A percentile compares a stretch with the other conserved stretches of the same genome.
Evolutionary conservation across 2,888 invertebrate species (phyloP).

Genomic region (Nipponacmea schrenckii): DNA sequence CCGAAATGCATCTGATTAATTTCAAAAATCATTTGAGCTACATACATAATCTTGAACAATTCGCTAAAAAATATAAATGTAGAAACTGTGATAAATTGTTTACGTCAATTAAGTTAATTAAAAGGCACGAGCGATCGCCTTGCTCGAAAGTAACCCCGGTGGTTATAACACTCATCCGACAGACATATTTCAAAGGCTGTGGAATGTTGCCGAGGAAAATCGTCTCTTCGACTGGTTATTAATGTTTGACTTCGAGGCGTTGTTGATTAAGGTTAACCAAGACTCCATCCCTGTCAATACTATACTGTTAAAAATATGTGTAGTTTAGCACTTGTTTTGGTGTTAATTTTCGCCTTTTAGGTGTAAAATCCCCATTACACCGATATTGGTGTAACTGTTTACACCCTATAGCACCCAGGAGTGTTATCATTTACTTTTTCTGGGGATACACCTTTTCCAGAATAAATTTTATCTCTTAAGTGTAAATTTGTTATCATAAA

Average conservation of each 20-base stretch:
- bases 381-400: too few relatives aligned
- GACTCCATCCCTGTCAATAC: neutral
- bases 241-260: too few relatives aligned
- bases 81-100: slow-evolving; percentile 9
- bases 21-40: slow-evolving; percentile 9
- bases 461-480: too few relatives aligned
- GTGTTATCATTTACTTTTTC: too few relatives aligned
- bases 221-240: neutral
- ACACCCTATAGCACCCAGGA: too few relatives aligned
- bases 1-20: neutral
- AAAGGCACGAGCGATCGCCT: neutral
- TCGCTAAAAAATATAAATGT: too few relatives aligned
- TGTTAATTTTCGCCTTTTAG: too few relatives aligned
- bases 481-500: too few relatives aligned
- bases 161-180: slow-evolving; percentile 4
- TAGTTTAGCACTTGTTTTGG: too few relatives aligned
- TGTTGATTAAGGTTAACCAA: neutral
- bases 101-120: neutral
- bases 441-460: too few relatives aligned
- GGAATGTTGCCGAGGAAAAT: neutral
- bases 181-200: neutral
- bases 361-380: too few relatives aligned
- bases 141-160: neutral
- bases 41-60: slow-evolving; percentile 2
- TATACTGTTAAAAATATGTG: too few relatives aligned